Evolutionary conservation across 1,140 invertebrate genomes (phyloP).

Genomic region (Hyles vespertilio): DNA sequence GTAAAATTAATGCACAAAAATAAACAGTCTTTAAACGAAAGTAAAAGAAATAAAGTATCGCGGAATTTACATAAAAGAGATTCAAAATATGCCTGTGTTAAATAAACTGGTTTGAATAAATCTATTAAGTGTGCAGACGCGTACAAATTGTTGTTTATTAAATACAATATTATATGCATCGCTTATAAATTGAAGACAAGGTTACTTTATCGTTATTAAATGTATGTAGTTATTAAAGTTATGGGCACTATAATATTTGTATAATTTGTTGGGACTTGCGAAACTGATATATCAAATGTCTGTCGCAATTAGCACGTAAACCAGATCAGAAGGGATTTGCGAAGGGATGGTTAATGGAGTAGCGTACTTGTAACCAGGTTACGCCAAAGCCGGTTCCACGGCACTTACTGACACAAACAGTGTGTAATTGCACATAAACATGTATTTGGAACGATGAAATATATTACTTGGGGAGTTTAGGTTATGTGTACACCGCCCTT

Average conservation of each 20-base stretch:
- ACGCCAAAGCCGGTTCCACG: conserved; percentile 12
- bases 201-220: neutral
- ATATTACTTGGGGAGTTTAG: conserved; percentile 22
- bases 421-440: conserved; percentile 25
- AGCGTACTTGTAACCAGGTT: conserved; percentile 20
- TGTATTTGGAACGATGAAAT: conserved; percentile 30
- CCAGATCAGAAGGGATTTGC: conserved; percentile 1
- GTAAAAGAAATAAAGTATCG: no score
- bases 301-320: no score
- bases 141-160: no score
- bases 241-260: neutral
- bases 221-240: neutral
- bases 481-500: conserved; percentile 11
- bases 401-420: conserved; percentile 27
- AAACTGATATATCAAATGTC: neutral
- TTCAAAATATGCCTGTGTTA: no score
- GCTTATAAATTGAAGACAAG: no score
- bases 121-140: no score
- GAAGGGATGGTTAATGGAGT: conserved; percentile 11
- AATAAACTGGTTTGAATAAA: no score
- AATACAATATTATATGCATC: no score
- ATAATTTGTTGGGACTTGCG: neutral
- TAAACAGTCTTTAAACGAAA: no score
- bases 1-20: no score
- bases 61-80: no score